Conservation (phyloP, 2,113 vertebrate genomes). For the Pavo muticus region DNA sequence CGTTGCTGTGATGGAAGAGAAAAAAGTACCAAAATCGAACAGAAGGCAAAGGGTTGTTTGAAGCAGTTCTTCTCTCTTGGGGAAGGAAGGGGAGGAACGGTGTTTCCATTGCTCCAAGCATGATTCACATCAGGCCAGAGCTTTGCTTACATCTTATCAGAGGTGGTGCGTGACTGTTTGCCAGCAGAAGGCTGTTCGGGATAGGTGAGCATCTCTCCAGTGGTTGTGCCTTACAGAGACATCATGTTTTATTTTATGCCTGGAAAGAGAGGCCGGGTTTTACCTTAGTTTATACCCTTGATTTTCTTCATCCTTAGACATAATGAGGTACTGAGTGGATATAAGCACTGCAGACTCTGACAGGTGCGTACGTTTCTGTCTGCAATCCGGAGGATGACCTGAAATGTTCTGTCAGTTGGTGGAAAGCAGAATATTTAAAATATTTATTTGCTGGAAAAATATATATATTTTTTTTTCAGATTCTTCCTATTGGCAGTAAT, state of each 20-base stretch:
- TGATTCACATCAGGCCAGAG: neutral
- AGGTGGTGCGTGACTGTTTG: neutral
- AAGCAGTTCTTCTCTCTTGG: neutral
- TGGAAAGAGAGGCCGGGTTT: neutral
- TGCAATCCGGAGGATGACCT: neutral
- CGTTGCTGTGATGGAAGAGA: neutral
- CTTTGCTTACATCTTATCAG: neutral
- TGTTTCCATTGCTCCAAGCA: neutral
- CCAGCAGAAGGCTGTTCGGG: neutral
- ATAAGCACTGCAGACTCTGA: neutral
- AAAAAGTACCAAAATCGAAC: neutral
- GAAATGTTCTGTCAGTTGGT: neutral
- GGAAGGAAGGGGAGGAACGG: neutral
- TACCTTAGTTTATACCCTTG: neutral
- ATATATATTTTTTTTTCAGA: too few species aligned
- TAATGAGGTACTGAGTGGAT: neutral
- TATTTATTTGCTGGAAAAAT: constrained; percentile 13
- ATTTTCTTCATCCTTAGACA: neutral
- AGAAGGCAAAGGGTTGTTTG: neutral
- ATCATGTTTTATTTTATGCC: neutral
- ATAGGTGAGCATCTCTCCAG: neutral
- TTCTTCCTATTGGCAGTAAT: constrained; percentile 25
- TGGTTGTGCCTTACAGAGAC: neutral
- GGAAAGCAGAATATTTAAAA: constrained; percentile 2
- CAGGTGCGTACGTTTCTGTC: neutral